phyloP scores from a whole-genome alignment of 1,140 invertebrate species.

The Ceratitis capitata region DNA sequence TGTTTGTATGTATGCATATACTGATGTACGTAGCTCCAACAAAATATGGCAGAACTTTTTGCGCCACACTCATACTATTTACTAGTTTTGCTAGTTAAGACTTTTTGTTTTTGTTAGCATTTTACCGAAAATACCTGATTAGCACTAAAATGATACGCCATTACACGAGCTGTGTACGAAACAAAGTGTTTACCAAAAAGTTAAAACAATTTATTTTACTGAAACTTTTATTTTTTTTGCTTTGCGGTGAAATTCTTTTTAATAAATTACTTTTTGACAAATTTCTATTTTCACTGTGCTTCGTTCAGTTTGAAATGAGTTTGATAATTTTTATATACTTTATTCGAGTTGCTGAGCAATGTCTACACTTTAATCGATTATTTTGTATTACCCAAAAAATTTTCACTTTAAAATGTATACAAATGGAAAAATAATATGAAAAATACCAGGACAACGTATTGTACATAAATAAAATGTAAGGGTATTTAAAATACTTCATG shows the following conservation, averaged over 20 bases:
- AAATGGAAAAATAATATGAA: not conserved
- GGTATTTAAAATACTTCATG: too few species aligned
- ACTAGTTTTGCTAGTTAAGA: too few species aligned
- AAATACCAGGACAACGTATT: slow-evolving; percentile 24
- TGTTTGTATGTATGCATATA: too few species aligned
- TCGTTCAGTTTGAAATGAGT: too few species aligned
- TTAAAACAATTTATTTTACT: slow-evolving; percentile 28
- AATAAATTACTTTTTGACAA: not conserved
- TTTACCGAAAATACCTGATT: slow-evolving; percentile 48
- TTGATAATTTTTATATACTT: not conserved
- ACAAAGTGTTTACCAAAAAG: not conserved
- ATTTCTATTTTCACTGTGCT: not conserved
- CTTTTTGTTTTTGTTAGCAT: not conserved
- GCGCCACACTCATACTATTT: too few species aligned
- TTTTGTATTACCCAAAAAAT: not conserved
- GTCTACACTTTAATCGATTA: not conserved
- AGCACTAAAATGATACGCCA: slow-evolving; percentile 51
- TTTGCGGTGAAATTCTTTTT: not conserved
- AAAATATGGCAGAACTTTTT: too few species aligned
- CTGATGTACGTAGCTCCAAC: too few species aligned
- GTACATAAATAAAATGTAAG: too few species aligned
- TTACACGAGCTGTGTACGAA: not conserved
- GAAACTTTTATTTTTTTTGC: not conserved
- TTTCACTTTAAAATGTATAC: not conserved
- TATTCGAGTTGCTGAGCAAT: not conserved